phyloP scores from a whole-genome alignment of 2,797 vertebrate species.

The Cyprinella venusta region DNA sequence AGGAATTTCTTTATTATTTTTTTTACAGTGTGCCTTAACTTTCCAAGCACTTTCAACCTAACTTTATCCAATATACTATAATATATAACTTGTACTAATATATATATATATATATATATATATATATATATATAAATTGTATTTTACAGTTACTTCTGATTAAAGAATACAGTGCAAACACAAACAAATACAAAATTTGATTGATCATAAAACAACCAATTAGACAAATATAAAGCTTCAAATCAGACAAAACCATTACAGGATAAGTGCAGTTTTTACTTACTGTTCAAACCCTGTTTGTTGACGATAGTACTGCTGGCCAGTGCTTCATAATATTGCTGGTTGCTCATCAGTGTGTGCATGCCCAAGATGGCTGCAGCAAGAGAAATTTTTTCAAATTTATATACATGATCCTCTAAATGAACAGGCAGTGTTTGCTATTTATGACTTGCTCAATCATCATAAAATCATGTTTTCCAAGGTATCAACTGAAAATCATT shows the following conservation, averaged over 20 bases:
- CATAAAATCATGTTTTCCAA: not conserved
- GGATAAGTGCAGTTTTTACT: constrained; percentile 64
- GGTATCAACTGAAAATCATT: not conserved
- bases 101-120: no score
- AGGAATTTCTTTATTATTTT: not conserved
- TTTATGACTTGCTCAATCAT: not conserved
- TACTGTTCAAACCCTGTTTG: constrained; percentile 98
- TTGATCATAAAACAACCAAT: not conserved
- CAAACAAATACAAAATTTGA: not conserved
- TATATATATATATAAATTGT: no score
- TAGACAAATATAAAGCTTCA: not conserved
- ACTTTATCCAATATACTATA: not conserved
- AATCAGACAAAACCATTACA: not conserved
- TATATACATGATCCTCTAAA: not conserved
- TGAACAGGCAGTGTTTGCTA: not conserved
- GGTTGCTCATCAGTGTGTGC: constrained; percentile 99
- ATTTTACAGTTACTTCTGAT: not conserved
- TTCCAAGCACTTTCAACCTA: not conserved
- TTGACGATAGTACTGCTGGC: constrained; percentile 97
- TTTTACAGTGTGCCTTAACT: not conserved
- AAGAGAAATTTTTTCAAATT: not conserved
- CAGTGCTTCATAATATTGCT: constrained; percentile 97
- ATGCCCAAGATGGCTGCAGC: constrained; percentile 94
- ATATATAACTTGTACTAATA: not conserved
- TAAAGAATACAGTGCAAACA: not conserved